A percentile compares a stretch with the other conserved stretches of the same genome.
phyloP scores from a whole-genome alignment of 2,797 vertebrate genomes.

The Eulemur albifrons region DNA sequence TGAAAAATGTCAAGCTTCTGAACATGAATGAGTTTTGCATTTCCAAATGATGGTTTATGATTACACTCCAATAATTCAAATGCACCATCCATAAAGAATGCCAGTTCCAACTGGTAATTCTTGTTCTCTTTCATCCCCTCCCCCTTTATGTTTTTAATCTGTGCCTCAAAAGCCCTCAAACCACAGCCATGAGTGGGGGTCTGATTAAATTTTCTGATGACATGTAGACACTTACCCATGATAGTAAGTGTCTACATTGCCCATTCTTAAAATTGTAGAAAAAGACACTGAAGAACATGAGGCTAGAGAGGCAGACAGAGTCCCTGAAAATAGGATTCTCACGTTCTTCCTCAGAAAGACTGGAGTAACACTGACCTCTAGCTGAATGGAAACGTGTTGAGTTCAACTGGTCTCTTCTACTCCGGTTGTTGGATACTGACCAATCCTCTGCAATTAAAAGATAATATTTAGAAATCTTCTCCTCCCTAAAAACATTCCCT shows the following conservation, averaged over 20 bases:
- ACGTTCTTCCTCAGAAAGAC: neutral
- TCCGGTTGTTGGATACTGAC: neutral
- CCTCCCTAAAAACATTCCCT: neutral
- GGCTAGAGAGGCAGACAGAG: neutral
- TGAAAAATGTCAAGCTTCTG: slow-evolving; percentile 13
- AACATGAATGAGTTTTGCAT: slow-evolving; percentile 44
- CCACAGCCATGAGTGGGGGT: neutral
- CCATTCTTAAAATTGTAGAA: neutral
- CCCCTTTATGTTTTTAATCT: neutral
- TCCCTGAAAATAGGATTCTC: neutral
- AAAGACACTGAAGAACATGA: neutral
- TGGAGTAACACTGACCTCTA: neutral
- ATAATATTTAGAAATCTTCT: neutral
- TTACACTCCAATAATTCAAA: slow-evolving; percentile 64
- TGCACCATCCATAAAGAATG: slow-evolving; percentile 39
- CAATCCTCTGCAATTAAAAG: neutral
- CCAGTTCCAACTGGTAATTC: slow-evolving; percentile 49
- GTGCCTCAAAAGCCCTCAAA: neutral
- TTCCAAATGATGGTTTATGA: slow-evolving; percentile 68
- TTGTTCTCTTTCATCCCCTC: slow-evolving; percentile 25
- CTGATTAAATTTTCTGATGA: slow-evolving; percentile 9
- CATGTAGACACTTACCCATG: neutral
- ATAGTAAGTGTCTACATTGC: neutral
- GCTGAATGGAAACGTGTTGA: neutral
- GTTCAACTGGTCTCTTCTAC: neutral